phyloP scores from a whole-genome alignment of 2,888 invertebrate species.

The Ectemnius cavifrons region DNA sequence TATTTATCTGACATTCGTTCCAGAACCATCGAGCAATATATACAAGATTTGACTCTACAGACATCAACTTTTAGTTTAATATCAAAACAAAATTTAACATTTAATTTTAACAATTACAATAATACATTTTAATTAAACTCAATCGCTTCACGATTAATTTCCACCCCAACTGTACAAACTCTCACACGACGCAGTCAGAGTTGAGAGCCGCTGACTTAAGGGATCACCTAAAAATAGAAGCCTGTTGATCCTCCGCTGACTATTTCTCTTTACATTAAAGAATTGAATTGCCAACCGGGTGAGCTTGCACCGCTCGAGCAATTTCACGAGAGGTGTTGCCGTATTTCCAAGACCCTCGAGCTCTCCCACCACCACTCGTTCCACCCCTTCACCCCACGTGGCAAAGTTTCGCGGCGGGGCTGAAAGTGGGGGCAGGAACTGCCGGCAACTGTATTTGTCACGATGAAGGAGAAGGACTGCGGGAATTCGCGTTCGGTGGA shows the following conservation, averaged over 20 bases:
- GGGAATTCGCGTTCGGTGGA: not conserved
- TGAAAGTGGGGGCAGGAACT: not conserved
- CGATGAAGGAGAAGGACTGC: not conserved
- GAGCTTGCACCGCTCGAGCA: slow-evolving; percentile 8
- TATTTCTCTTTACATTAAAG: slow-evolving; percentile 35
- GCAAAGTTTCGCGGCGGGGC: not conserved
- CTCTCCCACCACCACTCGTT: slow-evolving; percentile 8
- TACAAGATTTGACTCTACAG: no score
- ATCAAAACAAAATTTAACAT: no score
- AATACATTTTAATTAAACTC: no score
- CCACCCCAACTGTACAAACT: no score
- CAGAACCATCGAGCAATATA: no score
- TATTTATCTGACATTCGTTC: no score
- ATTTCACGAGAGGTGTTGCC: slow-evolving; percentile 10
- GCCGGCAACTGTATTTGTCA: slow-evolving; percentile 3
- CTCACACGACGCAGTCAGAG: not conserved
- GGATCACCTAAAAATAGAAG: slow-evolving; percentile 44
- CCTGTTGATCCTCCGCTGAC: slow-evolving; percentile 56
- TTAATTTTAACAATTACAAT: no score
- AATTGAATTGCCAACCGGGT: slow-evolving; percentile 37
- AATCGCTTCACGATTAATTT: no score
- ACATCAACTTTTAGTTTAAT: no score
- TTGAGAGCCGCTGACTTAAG: slow-evolving; percentile 43
- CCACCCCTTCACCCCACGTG: slow-evolving; percentile 20
- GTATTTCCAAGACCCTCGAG: slow-evolving; percentile 11